Evolutionary conservation across 2,888 invertebrate species (phyloP), one percentile per base, ranked within the genome.

Genomic region (Aphidius colemani): DNA sequence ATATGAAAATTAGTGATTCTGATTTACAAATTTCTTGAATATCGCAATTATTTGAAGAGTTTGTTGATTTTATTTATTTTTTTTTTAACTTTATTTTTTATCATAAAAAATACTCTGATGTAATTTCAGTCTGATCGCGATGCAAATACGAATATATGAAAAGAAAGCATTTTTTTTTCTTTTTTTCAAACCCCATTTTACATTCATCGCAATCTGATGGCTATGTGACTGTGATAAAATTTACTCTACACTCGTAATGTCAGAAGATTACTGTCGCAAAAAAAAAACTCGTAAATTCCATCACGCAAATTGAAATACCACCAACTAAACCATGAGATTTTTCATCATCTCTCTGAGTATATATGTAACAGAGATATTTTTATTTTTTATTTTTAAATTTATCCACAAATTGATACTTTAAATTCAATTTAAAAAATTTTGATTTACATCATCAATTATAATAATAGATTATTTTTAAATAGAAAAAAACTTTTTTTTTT

Each of bases 191-290:
- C 30, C 30, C 30, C 30, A 30, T 30, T 30, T 30, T 30, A 30
- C 30, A 30, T 30, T 59, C 46, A 30, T 30, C 30, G 5, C 30
- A 30, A 30, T 30, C 30, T 30, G 30, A 30, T 49, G 62, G 7
- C 53, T 64, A 65, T 46, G 61, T 63, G 67, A 51, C 66, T 69
- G 66, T 68, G 69, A 71, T 73, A 73, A 75, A 72, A 75, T 74
- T 73, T 72, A 68, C 71, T 77, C 72, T 70, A 72, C 73, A 71
- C 71, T 74, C 70, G 66, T 67, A 71, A 71, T 70, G 68, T 72
- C 69, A 71, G 69, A 70, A 74, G 72, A 75, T 75, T 72, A 71
- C 72, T 70, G 71, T 67, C 43, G 53, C 49, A 55, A 64, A 50
- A 18, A 13, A 18, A 18, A 18, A 48, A 68, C 69, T 66, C 67